phyloP scores from a whole-genome alignment of 1,140 invertebrate genomes.

The Bicyclus anynana region DNA sequence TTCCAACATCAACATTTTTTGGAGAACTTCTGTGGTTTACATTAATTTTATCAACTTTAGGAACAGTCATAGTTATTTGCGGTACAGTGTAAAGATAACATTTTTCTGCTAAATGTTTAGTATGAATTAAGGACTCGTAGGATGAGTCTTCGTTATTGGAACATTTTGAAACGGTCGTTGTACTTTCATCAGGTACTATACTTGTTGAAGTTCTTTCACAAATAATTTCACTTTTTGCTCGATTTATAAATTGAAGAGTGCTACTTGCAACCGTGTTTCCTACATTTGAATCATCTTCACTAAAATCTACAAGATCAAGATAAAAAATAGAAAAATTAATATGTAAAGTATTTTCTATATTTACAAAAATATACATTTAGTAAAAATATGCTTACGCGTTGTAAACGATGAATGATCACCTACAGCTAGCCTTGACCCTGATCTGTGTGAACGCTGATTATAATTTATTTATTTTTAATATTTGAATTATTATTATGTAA shows the following conservation, averaged over 20 bases:
- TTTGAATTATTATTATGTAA: no score
- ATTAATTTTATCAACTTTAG: conserved; percentile 37
- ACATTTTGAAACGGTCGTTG: conserved; percentile 38
- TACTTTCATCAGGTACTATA: conserved; percentile 31
- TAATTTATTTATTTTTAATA: background rate
- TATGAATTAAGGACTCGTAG: conserved; percentile 16
- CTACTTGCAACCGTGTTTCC: conserved; percentile 30
- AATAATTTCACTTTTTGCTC: conserved; percentile 29
- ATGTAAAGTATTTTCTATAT: background rate
- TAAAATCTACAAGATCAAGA: conserved; percentile 33
- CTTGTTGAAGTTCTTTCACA: conserved; percentile 28
- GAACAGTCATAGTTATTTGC: conserved; percentile 49
- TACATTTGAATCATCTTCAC: conserved; percentile 35
- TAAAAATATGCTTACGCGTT: conserved; percentile 40
- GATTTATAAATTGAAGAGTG: conserved; percentile 20
- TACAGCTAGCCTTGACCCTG: conserved; percentile 49
- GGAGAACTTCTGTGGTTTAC: conserved; percentile 31
- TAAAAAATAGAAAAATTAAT: background rate
- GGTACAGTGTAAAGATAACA: conserved; percentile 47
- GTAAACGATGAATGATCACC: conserved; percentile 60
- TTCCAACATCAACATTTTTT: conserved; percentile 49
- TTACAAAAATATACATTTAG: background rate
- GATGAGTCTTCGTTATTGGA: conserved; percentile 30
- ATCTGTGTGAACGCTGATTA: conserved; percentile 45
- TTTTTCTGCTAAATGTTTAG: conserved; percentile 41